Percentiles rank a stretch among this genome's conserved stretches.
Evolutionary conservation across 2,113 vertebrate genomes (phyloP).

Genomic region (Chloebia gouldiae): DNA sequence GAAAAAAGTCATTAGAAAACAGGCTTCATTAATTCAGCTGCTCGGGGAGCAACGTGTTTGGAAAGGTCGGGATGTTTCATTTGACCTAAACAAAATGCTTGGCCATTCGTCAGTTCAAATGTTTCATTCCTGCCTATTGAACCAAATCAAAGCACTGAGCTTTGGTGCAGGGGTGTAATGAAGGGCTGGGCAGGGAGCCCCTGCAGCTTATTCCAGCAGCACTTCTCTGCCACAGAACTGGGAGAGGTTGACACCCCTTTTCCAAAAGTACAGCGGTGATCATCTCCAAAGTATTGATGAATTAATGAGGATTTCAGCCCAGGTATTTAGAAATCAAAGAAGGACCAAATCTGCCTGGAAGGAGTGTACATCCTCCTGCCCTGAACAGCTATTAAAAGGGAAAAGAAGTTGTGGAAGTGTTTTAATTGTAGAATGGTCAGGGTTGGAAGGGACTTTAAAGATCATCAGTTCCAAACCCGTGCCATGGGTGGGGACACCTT

Average conservation of each 20-base stretch:
- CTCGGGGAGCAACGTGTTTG: rapidly evolving
- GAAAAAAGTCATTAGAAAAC: slow-evolving; percentile 5
- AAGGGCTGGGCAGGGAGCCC: neutral
- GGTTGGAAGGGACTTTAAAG: neutral
- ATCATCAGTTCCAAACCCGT: rapidly evolving
- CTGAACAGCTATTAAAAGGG: neutral
- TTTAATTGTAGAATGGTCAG: neutral
- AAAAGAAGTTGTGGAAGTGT: neutral
- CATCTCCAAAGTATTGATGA: neutral
- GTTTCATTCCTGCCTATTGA: slow-evolving; percentile 15
- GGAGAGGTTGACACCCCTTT: neutral
- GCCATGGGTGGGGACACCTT: neutral
- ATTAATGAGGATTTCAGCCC: neutral
- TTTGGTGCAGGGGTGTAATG: neutral
- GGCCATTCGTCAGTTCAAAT: neutral
- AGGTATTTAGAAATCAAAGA: neutral
- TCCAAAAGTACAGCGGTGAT: neutral
- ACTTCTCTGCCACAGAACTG: neutral
- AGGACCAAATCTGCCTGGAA: neutral
- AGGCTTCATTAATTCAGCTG: slow-evolving; percentile 40
- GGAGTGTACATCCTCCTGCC: neutral
- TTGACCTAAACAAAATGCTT: slow-evolving; percentile 34
- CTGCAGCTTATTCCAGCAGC: neutral
- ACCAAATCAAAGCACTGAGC: slow-evolving; percentile 12
- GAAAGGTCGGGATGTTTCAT: slow-evolving; percentile 27